Base-by-base conservation (phyloP, 2,113 vertebrate species). In the Leiothrix lutea region DNA sequence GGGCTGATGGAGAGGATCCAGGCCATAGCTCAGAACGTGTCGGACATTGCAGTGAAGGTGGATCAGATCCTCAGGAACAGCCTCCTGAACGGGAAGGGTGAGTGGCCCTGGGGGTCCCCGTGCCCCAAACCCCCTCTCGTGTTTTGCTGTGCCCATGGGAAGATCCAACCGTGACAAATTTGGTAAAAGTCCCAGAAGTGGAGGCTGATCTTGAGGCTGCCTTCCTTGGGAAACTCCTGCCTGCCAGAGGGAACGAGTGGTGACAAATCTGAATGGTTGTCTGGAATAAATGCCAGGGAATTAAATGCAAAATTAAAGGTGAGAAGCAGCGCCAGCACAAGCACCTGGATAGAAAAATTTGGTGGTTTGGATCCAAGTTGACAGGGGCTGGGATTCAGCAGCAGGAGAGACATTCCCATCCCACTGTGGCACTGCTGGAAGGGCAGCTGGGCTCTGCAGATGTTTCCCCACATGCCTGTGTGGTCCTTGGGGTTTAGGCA, bases 21-120 rank as follows among this genome's bases (percentile, higher is more conserved):
- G 97, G 99, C 99, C 90, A 99, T 99, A 33, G 99, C 99, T 72
- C 99, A 99, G 97, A 99, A 99, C 19, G 99, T 99, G 95, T 99
- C 99, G 0, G 99, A 99, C 95, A 99, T 99, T 8, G 99, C 99
- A 1, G 94, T 98, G 77, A 99, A 99, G 92, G 98, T 99, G 93
- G 99, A 99, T 97, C 99, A 99, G 98, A 99, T 99, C 93, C 98
- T 99, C 24, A 98, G 98, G 71, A 99, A 98, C 95, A 99, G 98
- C 95, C 97, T 99, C 77, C 96, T 98, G 53, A 98, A 95, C 4
- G 97, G 97, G 95, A 98, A 98, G 98, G 98, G 99, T 99, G 86
- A 96, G 97, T 60, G 35, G 44, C 38, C 64, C 54, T 4, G 3
- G 33, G 18, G 12, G 3, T 35, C 8, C 53, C 64, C 4, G 0